Base-by-base conservation (phyloP, 1,140 invertebrate species). In the Lethocerus indicus region DNA sequence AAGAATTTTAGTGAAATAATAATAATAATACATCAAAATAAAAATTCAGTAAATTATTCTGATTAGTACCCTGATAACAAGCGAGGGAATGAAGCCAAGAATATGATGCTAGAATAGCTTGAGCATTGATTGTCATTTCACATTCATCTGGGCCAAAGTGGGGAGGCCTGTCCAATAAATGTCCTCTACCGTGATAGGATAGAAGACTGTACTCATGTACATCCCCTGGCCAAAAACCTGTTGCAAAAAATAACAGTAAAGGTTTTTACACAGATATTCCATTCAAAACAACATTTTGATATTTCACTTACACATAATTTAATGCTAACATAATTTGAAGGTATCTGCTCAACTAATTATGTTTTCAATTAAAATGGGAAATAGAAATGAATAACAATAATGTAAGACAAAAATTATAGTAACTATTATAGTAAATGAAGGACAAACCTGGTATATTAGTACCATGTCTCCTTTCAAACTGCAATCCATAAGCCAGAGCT, bases 161-260 rank as follows among this genome's bases (percentile, higher is more conserved):
- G 32, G 61, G 59, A 42, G 56, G 61, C 57, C 72, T 62, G 1
- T 57, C 52, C 9, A 60, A 23, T 27, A 83, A 59, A 54, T 79
- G 66, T 14, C 72, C 72, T 26, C 72, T 63, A 36, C 73, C 71
- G 58, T 87, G 77, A 59, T 76, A 81, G 14, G 83, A 84, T 9
- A 90, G 46, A 14, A 81, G 55, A 18, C 83, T 83, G 69, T 82
- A 89, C 64, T 82, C 77, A 63, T 72, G 69, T 28, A 63, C 57
- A 66, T 85, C 83, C 2, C 79, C 82, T 32, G 83, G 78, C 83
- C 83, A 88, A 64, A 76, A 83, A 35, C 84, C 80, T 83, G 58
- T 24, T 67, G 65, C 57, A 58, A 59, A 54, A 36, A 7, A 36
- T 36, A 36, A 36, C 35, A 36, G 35, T 36, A 36, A 36, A 36